Evolutionary conservation across 2,888 invertebrate species (phyloP), one percentile per base, ranked within the genome.

Genomic region (Mythimna lalbum): DNA sequence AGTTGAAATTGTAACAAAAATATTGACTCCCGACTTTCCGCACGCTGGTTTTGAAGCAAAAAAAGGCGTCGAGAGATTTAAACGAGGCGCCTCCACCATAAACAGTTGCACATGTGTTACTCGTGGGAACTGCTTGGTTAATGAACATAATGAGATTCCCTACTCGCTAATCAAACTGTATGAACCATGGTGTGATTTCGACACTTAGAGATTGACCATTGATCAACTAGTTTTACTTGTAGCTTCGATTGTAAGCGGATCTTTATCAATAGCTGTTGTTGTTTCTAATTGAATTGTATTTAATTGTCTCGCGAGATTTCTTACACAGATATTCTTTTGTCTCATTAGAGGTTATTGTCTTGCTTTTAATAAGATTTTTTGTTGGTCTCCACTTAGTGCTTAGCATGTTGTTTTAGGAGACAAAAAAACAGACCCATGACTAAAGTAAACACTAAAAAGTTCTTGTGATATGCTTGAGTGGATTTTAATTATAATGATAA

Each of bases 81-180:
- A 84, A 80, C 87, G 84, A 83, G 85, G 86, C 86, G 82, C 76
- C 70, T 74, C 80, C 84, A 84, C 76, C 88, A 89, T 91, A 94
- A 91, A 93, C 93, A 91, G 87, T 86, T 86, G 86, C 92, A 92
- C 93, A 94, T 93, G 93, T 93, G 92, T 88, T 84, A 87, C 71
- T 82, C 94, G 94, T 94, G 94, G 93, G 94, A 94, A 94, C 89
- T 53, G 63, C 43, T 72, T 64, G 76, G 79, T 87, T 91, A 92
- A 93, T 90, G 91, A 90, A 90, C 90, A 90, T 94, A 93, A 92
- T 92, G 86, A 91, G 91, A 88, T 90, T 89, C 89, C 87, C 85
- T 83, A 91, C 88, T 89, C 88, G 93, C 94, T 94, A 94, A 94
- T 92, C 91, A 89, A 90, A 86, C 83, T 87, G 85, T 73, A 80